Conservation (phyloP, 1,140 invertebrate genomes). For the Drosophila takahashii region DNA sequence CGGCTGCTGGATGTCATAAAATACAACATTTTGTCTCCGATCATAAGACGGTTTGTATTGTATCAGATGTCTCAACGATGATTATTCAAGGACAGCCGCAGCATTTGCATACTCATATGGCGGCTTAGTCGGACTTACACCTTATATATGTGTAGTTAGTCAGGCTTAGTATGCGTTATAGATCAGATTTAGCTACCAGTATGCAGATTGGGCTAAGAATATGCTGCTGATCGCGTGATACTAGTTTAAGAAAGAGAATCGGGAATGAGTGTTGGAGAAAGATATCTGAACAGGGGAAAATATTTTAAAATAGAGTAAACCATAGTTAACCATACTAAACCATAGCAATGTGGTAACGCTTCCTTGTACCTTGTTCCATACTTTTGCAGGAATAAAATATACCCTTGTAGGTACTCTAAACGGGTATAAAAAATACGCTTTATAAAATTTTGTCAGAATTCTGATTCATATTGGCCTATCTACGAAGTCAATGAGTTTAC, state of each 20-base stretch:
- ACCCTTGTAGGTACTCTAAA: no score
- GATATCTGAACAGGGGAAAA: neutral
- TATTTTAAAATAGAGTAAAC: no score
- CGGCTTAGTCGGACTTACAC: slow-evolving; percentile 65
- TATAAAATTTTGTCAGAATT: no score
- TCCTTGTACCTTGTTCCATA: no score
- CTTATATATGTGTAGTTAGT: slow-evolving; percentile 40
- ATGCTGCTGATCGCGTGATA: slow-evolving; percentile 41
- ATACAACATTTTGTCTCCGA: slow-evolving; percentile 63
- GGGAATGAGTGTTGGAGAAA: neutral
- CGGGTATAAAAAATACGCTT: no score
- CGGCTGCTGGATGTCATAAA: slow-evolving; percentile 64
- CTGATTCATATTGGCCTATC: no score
- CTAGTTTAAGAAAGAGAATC: slow-evolving; percentile 5
- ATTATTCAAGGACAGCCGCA: slow-evolving; percentile 61
- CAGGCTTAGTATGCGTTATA: slow-evolving; percentile 48
- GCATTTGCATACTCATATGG: slow-evolving; percentile 70
- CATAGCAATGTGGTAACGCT: no score
- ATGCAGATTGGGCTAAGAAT: slow-evolving; percentile 66
- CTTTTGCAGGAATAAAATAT: no score
- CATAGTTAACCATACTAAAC: no score
- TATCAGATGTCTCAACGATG: slow-evolving; percentile 46
- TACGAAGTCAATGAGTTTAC: no score
- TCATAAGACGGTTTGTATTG: slow-evolving; percentile 47
- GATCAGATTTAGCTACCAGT: slow-evolving; percentile 61